Evolutionary conservation across 2,888 invertebrate genomes (phyloP).

Genomic region (Corbicula japonica): DNA sequence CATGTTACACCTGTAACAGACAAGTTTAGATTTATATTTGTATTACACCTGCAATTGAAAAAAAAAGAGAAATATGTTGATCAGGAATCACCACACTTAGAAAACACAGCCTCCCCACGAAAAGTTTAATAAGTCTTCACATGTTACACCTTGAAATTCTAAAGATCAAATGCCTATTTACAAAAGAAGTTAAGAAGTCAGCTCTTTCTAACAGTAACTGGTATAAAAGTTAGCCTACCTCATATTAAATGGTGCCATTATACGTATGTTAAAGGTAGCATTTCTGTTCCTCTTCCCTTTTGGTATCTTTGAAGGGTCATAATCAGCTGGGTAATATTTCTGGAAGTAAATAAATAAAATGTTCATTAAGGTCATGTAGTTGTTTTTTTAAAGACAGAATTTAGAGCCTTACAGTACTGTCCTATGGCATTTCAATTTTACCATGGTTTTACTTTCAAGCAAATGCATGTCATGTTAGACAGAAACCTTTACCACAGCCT

Average conservation of each 20-base stretch:
- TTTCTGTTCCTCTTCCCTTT: conserved; percentile 93
- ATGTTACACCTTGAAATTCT: too few species aligned
- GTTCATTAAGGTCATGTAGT: neutral
- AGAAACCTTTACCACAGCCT: neutral
- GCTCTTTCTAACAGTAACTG: neutral
- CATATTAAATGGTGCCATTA: conserved; percentile 99
- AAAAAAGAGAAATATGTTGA: too few species aligned
- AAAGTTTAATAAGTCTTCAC: too few species aligned
- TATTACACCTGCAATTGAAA: neutral
- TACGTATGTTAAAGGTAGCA: conserved; percentile 98
- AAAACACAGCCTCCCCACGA: too few species aligned
- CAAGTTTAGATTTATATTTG: neutral
- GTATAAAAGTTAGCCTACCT: conserved; percentile 87
- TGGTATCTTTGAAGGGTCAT: conserved; percentile 99
- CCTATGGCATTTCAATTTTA: too few species aligned
- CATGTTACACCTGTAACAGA: conserved; percentile 92
- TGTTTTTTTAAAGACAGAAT: neutral
- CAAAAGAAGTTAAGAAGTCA: too few species aligned
- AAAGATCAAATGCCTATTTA: too few species aligned
- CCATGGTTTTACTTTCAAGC: too few species aligned
- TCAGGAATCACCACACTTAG: too few species aligned
- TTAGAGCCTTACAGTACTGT: too few species aligned
- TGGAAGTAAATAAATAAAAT: conserved; percentile 86
- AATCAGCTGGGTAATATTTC: conserved; percentile 99
- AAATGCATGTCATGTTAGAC: too few species aligned